A percentile compares a stretch with the other conserved stretches of the same genome.
Evolutionary conservation across 2,888 invertebrate genomes (phyloP).

Genomic region (Acholoe squamosa): DNA sequence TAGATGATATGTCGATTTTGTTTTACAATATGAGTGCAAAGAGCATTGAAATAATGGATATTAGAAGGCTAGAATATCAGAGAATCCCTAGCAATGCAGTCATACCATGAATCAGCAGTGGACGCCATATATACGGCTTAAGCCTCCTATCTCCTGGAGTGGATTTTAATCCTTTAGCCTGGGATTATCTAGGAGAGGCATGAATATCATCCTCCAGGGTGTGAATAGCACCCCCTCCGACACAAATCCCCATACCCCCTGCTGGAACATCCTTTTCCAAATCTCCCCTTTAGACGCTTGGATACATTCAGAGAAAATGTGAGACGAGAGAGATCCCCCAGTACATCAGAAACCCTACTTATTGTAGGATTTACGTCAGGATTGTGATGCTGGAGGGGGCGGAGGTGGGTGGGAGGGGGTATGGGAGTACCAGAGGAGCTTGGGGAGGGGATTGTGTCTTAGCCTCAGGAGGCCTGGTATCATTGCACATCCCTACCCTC

Average conservation of each 20-base stretch:
- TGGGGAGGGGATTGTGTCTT: background rate
- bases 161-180: background rate
- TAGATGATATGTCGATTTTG: no score
- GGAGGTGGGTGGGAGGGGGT: background rate
- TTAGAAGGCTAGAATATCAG: no score
- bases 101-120: no score
- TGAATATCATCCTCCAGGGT: constrained; percentile 2
- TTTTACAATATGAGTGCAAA: no score
- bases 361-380: background rate
- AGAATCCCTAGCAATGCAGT: no score
- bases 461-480: background rate
- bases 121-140: background rate
- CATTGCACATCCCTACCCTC: background rate
- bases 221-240: background rate
- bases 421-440: background rate
- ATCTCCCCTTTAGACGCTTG: no score
- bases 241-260: no score
- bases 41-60: no score
- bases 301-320: no score
- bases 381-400: background rate
- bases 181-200: constrained; percentile 10
- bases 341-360: background rate
- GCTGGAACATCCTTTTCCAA: no score
- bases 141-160: constrained; percentile 47
- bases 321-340: no score